Evolutionary conservation across 64 coral and sea anemone genomes (phyloP), one percentile per base, ranked within the genome.

Genomic region (Montipora sp.): DNA sequence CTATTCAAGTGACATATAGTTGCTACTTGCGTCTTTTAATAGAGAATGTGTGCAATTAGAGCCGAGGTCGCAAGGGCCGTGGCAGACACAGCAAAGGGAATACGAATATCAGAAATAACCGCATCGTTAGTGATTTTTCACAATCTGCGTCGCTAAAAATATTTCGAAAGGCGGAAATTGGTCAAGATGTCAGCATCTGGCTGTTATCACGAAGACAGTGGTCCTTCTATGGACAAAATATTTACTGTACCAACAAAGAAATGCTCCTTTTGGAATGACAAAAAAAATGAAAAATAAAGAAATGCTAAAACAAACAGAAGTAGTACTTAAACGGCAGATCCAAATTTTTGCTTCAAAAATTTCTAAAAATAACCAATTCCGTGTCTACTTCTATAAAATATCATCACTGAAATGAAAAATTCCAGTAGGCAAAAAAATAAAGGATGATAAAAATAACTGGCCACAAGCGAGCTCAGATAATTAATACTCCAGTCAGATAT

Each of bases 1-100:
- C 18, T 21, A 71, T 57, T 57, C 11, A 57, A 57, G 53, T 57
- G 6, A 57, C 13, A 63, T 21, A 81, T 23, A 81, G 19, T 81
- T 60, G 16, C 51, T 44, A 61, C 15, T 61, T 60, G 20, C 48
- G n/a, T 57, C 53, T 12, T 57, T 57, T 11, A 57, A 57, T 57
- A 65, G 3, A 85, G 68, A 72, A 71, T 71, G 68, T 7, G 68
- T 71, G 22, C 20, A 71, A 71, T 71, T 70, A 85, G 27, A 48
- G 65, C 44, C 43, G 44, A 11, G 19, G 63, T 50, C 2, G 24
- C 8, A 66, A 46, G 5, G 18, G 7, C 15, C 19, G 44, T 47
- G 15, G 15, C 6, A 48, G 14, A 47, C 2, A n/a, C 49, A 53
- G 20, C n/a, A 21, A 18, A 58, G 10, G 8, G 53, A 85, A 18